These are phyloP conservation scores for Electrophaes corylata DNA, from an alignment of 2,888 invertebrate species.

Conservation along the genomic window DNA sequence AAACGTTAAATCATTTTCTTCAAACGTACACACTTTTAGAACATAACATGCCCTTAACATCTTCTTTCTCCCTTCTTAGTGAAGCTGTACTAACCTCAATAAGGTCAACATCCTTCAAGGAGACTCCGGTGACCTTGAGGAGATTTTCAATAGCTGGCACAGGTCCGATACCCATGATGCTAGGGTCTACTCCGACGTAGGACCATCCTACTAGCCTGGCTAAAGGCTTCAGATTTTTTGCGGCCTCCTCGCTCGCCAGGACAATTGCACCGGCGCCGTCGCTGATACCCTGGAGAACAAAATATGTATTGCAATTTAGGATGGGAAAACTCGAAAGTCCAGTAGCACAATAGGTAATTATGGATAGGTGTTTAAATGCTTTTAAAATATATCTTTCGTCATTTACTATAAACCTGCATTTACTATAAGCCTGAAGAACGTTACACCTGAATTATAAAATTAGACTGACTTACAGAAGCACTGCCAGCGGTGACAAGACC, in stretches of 20 bases:
- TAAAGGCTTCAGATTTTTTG: constrained; percentile 93
- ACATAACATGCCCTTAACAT: no score
- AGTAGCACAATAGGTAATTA: not conserved
- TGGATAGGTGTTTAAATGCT: no score
- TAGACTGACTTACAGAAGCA: constrained; percentile 90
- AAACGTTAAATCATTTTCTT: not conserved
- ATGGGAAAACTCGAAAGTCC: not conserved
- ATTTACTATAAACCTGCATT: no score
- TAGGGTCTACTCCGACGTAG: constrained; percentile 97
- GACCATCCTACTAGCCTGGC: constrained; percentile 96
- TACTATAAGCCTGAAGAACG: no score
- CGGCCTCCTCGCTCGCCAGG: constrained; percentile 95
- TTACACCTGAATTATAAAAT: no score
- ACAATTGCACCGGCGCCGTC: constrained; percentile 98
- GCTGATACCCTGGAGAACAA: constrained; percentile 90
- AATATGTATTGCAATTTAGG: not conserved
- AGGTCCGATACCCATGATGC: constrained; percentile 99
- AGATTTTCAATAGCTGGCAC: constrained; percentile 96
- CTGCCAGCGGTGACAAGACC: constrained; percentile 97
- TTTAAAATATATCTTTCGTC: no score
- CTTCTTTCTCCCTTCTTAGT: not conserved
- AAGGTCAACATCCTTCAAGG: constrained; percentile 94
- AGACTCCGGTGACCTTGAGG: constrained; percentile 90
- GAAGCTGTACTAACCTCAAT: constrained; percentile 88
- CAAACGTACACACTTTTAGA: no score